Evolutionary conservation across 2,888 invertebrate genomes (phyloP), one percentile per base, ranked within the genome.

Genomic region (Abrostola triplasia): DNA sequence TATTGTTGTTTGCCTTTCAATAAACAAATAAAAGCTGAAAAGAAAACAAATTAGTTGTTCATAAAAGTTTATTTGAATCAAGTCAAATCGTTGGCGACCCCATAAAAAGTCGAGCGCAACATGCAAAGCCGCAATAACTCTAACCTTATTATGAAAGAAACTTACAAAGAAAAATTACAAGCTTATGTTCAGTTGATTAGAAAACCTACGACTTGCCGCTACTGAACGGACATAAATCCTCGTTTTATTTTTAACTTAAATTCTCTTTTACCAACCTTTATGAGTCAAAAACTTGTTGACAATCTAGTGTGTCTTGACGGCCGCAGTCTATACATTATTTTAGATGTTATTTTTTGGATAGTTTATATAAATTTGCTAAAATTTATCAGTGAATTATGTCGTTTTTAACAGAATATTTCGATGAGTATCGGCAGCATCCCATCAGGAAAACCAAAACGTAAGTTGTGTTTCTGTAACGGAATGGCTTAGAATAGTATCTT

Each of bases 391-490:
- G 59, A 59, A 68, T 68, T 63, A 94, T 94, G 94, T 94, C 94
- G 59, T 94, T 93, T 64, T 70, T 94, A 77, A 93, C 94, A n/a
- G 94, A 94, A 85, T 94, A 93, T 83, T 93, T 92, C 72, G 94
- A 94, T 73, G 93, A 94, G 70, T 94, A 83, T 67, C 87, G 94
- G 5, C 84, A 87, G 47, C 92, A 90, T 80, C 92, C 93, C 4
- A 92, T 94, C 59, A 87, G 84, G 76, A 93, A 90, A 84, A 91
- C 90, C 11, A 82, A 84, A 81, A 89, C 91, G 94, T 94, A 83
- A 93, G 93, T 90, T 69, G 38, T 59, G 11, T 8, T 12, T 50
- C 38, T 42, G 13, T 55, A 13, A 36, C 61, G 10, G n/a, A 5
- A n/a, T 11, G 10, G n/a, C 11, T 24, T 47, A 24, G 8, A 24